phyloP scores from a whole-genome alignment of 2,113 vertebrate genomes.

The Toxotes chatareus region DNA sequence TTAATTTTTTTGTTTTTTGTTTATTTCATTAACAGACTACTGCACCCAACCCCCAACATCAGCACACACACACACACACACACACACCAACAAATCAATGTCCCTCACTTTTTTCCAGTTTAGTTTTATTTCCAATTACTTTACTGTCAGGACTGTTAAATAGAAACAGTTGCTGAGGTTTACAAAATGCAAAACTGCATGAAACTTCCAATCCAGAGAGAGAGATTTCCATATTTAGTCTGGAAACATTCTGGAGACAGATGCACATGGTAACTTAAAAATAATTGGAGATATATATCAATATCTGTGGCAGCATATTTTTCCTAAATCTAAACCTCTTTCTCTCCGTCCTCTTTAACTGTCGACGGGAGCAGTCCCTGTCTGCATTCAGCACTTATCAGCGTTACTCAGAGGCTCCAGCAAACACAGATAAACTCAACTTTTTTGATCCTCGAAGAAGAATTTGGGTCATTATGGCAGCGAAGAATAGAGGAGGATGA shows the following conservation, averaged over 20 bases:
- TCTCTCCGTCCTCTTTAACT: background rate
- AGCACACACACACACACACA: constrained; percentile 8
- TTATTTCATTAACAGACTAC: no score
- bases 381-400: constrained; percentile 50
- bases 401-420: constrained; percentile 8
- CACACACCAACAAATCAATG: background rate
- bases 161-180: constrained; percentile 38
- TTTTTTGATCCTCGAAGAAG: constrained; percentile 37
- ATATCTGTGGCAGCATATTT: background rate
- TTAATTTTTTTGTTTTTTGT: no score
- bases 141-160: constrained; percentile 9
- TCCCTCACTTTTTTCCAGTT: background rate
- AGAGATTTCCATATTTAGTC: constrained; percentile 9
- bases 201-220: background rate
- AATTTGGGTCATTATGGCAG: constrained; percentile 47
- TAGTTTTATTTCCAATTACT: constrained; percentile 32
- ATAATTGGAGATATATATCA: constrained; percentile 40
- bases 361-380: background rate
- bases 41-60: no score
- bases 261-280: background rate
- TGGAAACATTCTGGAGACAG: background rate
- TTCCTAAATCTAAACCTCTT: background rate
- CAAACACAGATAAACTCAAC: constrained; percentile 53
- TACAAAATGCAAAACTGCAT: constrained; percentile 26
- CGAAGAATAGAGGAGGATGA: constrained; percentile 10